phyloP scores from a whole-genome alignment of 1,140 invertebrate genomes.

The Platyscapa corneri region DNA sequence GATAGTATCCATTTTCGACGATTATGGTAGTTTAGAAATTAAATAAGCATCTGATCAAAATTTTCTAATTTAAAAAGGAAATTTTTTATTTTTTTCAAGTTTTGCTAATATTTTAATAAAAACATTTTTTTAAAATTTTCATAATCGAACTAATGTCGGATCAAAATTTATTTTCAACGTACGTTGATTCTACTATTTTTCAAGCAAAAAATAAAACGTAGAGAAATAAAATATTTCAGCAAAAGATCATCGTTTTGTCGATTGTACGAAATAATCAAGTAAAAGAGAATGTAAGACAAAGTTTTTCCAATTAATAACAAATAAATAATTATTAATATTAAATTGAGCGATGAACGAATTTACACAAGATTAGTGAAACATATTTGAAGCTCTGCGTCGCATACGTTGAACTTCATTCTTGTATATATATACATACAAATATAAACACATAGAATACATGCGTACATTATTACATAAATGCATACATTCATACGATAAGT shows the following conservation, averaged over 20 bases:
- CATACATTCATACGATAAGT: too few relatives aligned
- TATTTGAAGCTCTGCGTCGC: slow-evolving; percentile 46
- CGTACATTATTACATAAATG: too few relatives aligned
- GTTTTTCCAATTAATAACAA: slow-evolving; percentile 35
- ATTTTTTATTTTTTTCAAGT: slow-evolving; percentile 43
- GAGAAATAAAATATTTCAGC: background rate
- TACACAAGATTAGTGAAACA: slow-evolving; percentile 51
- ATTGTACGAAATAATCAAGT: slow-evolving; percentile 10
- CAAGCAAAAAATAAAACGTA: slow-evolving; percentile 2
- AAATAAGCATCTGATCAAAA: slow-evolving; percentile 51
- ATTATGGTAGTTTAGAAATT: slow-evolving; percentile 43
- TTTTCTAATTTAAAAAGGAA: slow-evolving; percentile 12
- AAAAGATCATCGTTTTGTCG: background rate
- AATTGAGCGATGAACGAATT: slow-evolving; percentile 50
- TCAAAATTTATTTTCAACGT: background rate
- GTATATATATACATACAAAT: slow-evolving; percentile 60
- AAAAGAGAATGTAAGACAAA: slow-evolving; percentile 30
- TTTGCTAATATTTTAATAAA: slow-evolving; percentile 37
- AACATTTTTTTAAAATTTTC: slow-evolving; percentile 34
- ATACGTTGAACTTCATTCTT: slow-evolving; percentile 48
- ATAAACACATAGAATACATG: slow-evolving; percentile 39
- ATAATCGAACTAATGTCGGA: background rate
- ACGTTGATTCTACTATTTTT: background rate
- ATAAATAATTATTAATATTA: slow-evolving; percentile 22
- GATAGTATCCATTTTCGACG: slow-evolving; percentile 48